These are phyloP conservation scores for Huso huso DNA, from an alignment of 2,797 vertebrate species.

Conservation along the genomic window DNA sequence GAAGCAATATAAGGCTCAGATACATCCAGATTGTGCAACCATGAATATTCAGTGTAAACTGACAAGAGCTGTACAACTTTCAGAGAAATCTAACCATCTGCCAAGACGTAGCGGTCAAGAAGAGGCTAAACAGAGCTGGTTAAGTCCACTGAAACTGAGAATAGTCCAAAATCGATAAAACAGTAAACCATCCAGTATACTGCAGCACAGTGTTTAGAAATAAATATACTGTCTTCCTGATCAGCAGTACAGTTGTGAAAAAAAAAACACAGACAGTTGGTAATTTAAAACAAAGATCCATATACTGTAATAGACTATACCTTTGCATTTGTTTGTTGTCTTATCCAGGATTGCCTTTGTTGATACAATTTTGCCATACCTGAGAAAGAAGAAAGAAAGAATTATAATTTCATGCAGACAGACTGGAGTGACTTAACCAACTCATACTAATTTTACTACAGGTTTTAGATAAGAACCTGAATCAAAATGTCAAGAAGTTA, in stretches of 20 bases:
- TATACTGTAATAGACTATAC: conserved; percentile 47
- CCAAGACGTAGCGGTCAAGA: not conserved
- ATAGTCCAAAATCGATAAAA: not conserved
- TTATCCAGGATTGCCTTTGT: conserved; percentile 98
- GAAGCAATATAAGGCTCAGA: not conserved
- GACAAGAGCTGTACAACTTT: not conserved
- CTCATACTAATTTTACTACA: too few relatives aligned
- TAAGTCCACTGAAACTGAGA: not conserved
- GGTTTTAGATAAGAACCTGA: too few relatives aligned
- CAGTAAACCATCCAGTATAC: too few relatives aligned
- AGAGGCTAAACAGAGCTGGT: not conserved
- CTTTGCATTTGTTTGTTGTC: conserved; percentile 99
- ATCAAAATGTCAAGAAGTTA: too few relatives aligned
- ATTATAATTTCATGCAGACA: conserved; percentile 23
- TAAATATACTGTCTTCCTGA: not conserved
- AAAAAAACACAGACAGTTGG: not conserved
- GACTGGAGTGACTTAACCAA: conserved; percentile 28
- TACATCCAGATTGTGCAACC: not conserved
- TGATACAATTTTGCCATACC: conserved; percentile 97
- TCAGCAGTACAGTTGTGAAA: not conserved
- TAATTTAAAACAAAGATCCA: too few relatives aligned
- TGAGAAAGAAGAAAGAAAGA: conserved; percentile 39
- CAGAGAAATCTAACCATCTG: not conserved
- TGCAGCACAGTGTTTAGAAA: not conserved
- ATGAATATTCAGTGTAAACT: not conserved